Base-by-base conservation (phyloP, 2,113 vertebrate species). In the Ailurus styani region DNA sequence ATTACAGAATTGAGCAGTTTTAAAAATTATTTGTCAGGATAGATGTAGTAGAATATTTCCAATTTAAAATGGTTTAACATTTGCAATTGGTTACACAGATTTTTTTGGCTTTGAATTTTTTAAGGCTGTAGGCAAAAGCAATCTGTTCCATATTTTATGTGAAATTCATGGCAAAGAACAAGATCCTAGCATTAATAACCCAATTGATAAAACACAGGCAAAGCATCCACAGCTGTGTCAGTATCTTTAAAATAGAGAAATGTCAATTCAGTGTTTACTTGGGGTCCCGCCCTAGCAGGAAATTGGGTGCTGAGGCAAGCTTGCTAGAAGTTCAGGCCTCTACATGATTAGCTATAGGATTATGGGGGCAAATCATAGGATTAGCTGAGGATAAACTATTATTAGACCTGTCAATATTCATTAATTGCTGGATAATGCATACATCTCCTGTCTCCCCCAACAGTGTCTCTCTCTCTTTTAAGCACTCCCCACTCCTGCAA, bases 341-440 rank as follows among this genome's bases (percentile, higher is more conserved):
- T 4, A 57, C 10, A 8, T 45, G 95, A 66, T 96, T 81, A 98
- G 54, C 17, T n/a, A 5, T 54, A 94, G 72, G 66, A 81, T 86
- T 96, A 72, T 50, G 72, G 82, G 77, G 93, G 37, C 68, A 95
- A 92, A 90, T 97, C 81, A 95, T 40, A 95, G 93, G 97, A 97
- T 98, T 98, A 97, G 27, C 77, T 66, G 66, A 87, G 96, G 98
- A 94, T 96, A 82, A 96, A 72, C 77, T 98, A 94, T 97, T 97
- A 93, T 98, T 96, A 97, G 90, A 78, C n/a, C 73, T 95, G 96
- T 91, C 96, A 90, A 85, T 98, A 88, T 95, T 95, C 85, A 29
- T 90, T 97, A 78, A 93, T 87, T 95, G 66, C 91, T 93, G 78
- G 68, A 73, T 97, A 95, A 90, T 60, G 29, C n/a, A 37, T 94